Conservation (phyloP, 2,797 vertebrate genomes). For the Anableps anableps region DNA sequence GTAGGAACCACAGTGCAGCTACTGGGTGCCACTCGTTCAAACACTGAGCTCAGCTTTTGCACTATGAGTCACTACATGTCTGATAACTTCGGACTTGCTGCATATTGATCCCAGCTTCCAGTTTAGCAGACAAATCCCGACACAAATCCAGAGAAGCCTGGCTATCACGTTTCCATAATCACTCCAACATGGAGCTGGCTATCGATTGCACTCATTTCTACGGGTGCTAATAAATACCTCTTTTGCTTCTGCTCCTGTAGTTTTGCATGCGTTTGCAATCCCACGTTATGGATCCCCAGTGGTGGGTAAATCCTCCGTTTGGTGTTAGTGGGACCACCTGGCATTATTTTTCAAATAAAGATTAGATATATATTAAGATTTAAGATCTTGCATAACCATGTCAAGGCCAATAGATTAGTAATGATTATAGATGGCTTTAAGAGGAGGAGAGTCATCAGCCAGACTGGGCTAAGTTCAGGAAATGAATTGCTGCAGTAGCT, state of each 20-base stretch:
- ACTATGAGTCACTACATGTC: constrained; percentile 33
- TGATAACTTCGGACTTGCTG: constrained; percentile 39
- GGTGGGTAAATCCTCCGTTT: constrained; percentile 43
- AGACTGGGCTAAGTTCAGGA: constrained; percentile 25
- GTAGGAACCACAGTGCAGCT: not conserved
- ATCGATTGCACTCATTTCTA: constrained; percentile 54
- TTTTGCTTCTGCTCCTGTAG: constrained; percentile 40
- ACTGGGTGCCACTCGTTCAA: constrained; percentile 20
- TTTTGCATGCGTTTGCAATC: constrained; percentile 42
- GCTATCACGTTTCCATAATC: constrained; percentile 61
- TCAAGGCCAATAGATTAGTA: not conserved
- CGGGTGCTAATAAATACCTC: constrained; percentile 61
- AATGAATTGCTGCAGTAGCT: constrained; percentile 40
- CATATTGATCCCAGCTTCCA: constrained; percentile 56
- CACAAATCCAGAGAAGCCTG: constrained; percentile 38
- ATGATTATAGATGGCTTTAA: constrained; percentile 52
- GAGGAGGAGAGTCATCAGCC: constrained; percentile 17
- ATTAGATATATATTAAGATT: constrained; percentile 57
- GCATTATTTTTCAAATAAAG: constrained; percentile 60
- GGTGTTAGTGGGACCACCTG: constrained; percentile 46
- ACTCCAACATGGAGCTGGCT: constrained; percentile 50
- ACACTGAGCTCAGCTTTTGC: constrained; percentile 32
- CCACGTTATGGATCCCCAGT: constrained; percentile 41
- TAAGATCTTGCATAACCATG: constrained; percentile 14
- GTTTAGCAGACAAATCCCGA: constrained; percentile 49